These are phyloP conservation scores for Dreissena rostriformis DNA, from an alignment of 1,140 invertebrate species.

Conservation along the genomic window DNA sequence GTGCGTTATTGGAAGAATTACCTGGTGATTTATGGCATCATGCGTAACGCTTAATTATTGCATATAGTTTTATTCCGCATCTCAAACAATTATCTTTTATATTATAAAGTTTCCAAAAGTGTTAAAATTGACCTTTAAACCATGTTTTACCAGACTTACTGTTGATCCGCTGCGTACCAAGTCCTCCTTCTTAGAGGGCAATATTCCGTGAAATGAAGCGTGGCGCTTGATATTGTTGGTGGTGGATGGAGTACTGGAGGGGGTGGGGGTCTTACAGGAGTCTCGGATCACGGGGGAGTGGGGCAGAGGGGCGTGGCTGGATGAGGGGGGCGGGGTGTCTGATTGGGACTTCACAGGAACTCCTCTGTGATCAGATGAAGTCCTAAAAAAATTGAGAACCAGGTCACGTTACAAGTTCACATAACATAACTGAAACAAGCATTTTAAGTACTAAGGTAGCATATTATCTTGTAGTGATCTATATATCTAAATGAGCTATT, in stretches of 20 bases:
- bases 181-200: slow-evolving; percentile 68
- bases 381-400: slow-evolving; percentile 18
- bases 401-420: too few relatives aligned
- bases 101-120: too few relatives aligned
- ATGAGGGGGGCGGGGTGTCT: slow-evolving; percentile 16
- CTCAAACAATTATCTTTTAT: too few relatives aligned
- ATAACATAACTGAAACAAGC: too few relatives aligned
- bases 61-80: too few relatives aligned
- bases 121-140: too few relatives aligned
- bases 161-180: slow-evolving; percentile 53
- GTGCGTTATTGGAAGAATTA: too few relatives aligned
- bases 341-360: slow-evolving; percentile 47
- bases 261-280: slow-evolving; percentile 39
- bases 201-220: slow-evolving; percentile 70
- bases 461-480: too few relatives aligned
- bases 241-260: slow-evolving; percentile 28
- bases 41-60: too few relatives aligned
- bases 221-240: slow-evolving; percentile 64
- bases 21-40: too few relatives aligned
- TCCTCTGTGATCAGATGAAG: slow-evolving; percentile 61
- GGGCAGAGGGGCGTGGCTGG: slow-evolving; percentile 17
- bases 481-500: too few relatives aligned
- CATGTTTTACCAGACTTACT: slow-evolving; percentile 36
- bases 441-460: too few relatives aligned
- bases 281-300: slow-evolving; percentile 72